These are phyloP conservation scores for Drosophila chauvacae DNA, from an alignment of 1,140 invertebrate species.

Conservation along the genomic window DNA sequence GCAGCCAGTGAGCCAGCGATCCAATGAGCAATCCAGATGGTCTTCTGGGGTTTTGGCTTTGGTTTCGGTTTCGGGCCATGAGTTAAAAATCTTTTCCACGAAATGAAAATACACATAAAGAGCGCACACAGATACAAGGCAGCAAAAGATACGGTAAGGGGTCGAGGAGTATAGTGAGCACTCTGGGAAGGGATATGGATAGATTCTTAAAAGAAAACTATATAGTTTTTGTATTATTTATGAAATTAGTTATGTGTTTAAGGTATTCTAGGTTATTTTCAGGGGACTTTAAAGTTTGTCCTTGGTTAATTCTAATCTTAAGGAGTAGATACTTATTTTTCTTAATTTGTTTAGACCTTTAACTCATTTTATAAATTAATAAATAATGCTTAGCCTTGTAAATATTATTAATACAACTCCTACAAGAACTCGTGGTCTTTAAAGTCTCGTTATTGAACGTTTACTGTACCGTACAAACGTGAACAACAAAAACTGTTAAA, in stretches of 20 bases:
- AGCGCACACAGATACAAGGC: constrained; percentile 12
- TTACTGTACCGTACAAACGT: constrained; percentile 49
- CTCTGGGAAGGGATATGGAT: background rate
- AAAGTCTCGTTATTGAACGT: background rate
- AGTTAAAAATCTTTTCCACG: constrained; percentile 83
- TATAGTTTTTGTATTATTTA: background rate
- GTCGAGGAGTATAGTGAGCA: constrained; percentile 2
- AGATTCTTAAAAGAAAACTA: background rate
- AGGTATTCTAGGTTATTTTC: background rate
- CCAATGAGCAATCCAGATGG: constrained; percentile 70
- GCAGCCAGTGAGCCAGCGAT: constrained; percentile 28
- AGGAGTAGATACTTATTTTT: background rate
- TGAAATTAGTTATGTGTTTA: background rate
- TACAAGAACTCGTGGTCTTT: background rate
- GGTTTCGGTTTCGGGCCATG: constrained; percentile 61
- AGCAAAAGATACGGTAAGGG: constrained; percentile 11
- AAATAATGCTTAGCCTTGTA: background rate
- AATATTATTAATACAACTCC: background rate
- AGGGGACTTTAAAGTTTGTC: too few species aligned
- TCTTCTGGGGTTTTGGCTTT: constrained; percentile 40
- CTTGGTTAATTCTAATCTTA: too few species aligned
- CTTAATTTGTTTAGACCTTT: background rate
- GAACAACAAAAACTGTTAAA: constrained; percentile 67
- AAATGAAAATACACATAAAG: constrained; percentile 68
- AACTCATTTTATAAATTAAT: fast-evolving